Evolutionary conservation across 1,140 invertebrate species (phyloP).

Genomic region (Tribolium madens): DNA sequence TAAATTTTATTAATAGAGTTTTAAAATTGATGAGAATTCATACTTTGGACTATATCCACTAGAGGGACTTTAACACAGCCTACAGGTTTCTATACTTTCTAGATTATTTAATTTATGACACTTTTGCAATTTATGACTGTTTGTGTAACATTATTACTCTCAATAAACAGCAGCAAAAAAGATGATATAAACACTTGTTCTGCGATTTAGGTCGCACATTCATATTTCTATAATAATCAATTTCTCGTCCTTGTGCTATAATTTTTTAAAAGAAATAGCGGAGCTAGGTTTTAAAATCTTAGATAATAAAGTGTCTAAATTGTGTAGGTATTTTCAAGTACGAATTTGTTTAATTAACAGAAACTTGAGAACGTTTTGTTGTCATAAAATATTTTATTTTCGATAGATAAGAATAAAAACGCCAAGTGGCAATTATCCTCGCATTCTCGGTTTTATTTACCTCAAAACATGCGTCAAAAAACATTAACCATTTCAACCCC

Average conservation of each 20-base stretch:
- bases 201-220: not conserved
- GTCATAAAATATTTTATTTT: not conserved
- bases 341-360: not conserved
- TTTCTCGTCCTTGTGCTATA: not conserved
- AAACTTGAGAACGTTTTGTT: not conserved
- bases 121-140: not conserved
- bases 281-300: not conserved
- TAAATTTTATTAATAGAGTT: not conserved
- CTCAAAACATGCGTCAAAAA: constrained; percentile 13
- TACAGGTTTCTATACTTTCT: not conserved
- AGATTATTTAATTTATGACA: not conserved
- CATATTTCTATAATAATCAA: not conserved
- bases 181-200: not conserved
- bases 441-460: not conserved
- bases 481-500: constrained; percentile 16
- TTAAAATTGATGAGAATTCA: not conserved
- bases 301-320: not conserved
- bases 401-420: not conserved
- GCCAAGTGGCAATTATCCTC: not conserved
- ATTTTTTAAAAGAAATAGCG: not conserved
- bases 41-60: not conserved
- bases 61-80: not conserved
- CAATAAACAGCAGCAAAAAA: not conserved
- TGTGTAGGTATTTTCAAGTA: not conserved
- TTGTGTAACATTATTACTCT: not conserved